phyloP scores from a whole-genome alignment of 1,140 invertebrate genomes.

The Drosophila varians region DNA sequence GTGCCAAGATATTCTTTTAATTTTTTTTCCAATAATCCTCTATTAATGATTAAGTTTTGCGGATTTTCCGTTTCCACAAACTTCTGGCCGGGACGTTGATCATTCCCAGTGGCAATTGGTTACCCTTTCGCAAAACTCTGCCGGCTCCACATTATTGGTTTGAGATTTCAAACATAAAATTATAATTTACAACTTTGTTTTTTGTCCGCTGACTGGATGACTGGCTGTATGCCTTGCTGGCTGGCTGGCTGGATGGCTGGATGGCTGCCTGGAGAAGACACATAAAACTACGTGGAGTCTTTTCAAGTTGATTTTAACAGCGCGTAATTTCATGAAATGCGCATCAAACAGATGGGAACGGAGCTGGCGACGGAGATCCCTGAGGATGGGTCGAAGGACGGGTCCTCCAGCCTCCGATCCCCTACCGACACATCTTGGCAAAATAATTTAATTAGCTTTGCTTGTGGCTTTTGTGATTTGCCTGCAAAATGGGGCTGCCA shows the following conservation, averaged over 20 bases:
- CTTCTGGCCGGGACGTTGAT: constrained; percentile 5
- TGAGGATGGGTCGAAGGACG: constrained; percentile 23
- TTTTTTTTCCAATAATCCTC: neutral
- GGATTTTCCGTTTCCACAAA: constrained; percentile 19
- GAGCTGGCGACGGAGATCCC: constrained; percentile 19
- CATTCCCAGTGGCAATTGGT: constrained; percentile 28
- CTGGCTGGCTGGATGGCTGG: too few relatives aligned
- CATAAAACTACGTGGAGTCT: constrained; percentile 78
- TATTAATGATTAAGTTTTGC: constrained; percentile 22
- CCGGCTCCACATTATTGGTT: constrained; percentile 49
- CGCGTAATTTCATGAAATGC: constrained; percentile 65
- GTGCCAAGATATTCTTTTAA: neutral
- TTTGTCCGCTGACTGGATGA: constrained; percentile 40
- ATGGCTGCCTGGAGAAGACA: too few relatives aligned
- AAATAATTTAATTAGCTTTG: constrained; percentile 77
- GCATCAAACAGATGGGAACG: constrained; percentile 44
- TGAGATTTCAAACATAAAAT: constrained; percentile 77
- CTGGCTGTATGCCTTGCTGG: too few relatives aligned
- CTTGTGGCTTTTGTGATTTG: constrained; percentile 63
- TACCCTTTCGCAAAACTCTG: constrained; percentile 20
- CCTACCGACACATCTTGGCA: constrained; percentile 20
- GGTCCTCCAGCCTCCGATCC: neutral
- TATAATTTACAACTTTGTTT: constrained; percentile 81
- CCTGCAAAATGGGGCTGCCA: constrained; percentile 43
- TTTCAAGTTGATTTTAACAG: constrained; percentile 77